Evolutionary conservation across 2,113 vertebrate genomes (phyloP).

Genomic region (Fregata magnificens): DNA sequence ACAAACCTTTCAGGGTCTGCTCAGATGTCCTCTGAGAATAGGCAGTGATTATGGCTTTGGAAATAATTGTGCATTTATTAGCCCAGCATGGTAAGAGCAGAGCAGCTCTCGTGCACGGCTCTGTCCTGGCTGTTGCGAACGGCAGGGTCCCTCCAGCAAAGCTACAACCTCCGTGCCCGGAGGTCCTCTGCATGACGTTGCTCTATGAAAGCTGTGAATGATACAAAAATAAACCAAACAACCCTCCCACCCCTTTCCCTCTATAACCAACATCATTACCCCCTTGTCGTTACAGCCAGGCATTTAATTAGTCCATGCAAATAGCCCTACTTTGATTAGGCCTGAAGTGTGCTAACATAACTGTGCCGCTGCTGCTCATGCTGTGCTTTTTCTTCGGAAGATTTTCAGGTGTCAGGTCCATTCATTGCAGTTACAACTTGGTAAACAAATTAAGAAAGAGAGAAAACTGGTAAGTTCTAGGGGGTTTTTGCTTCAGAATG

Average conservation of each 20-base stretch:
- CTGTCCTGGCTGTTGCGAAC: neutral
- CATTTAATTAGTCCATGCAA: neutral
- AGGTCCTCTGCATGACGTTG: neutral
- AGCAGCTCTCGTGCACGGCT: neutral
- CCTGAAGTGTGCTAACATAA: neutral
- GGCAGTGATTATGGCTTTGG: neutral
- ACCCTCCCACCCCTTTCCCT: neutral
- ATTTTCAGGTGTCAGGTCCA: neutral
- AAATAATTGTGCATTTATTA: neutral
- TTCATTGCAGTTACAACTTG: neutral
- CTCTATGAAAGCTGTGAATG: neutral
- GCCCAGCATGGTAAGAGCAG: neutral
- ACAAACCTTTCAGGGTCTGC: neutral
- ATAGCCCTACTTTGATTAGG: neutral
- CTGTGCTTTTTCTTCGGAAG: neutral
- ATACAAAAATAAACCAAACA: neutral
- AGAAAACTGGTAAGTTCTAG: neutral
- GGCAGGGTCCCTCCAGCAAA: neutral
- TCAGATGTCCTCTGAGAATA: neutral
- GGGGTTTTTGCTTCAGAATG: neutral
- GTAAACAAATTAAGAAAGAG: neutral
- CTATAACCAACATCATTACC: neutral
- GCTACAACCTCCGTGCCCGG: neutral
- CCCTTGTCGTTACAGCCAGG: neutral
- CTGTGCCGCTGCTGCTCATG: neutral